Conservation (phyloP, 2,113 vertebrate species). For the Ophthalmolycus amberensis region DNA sequence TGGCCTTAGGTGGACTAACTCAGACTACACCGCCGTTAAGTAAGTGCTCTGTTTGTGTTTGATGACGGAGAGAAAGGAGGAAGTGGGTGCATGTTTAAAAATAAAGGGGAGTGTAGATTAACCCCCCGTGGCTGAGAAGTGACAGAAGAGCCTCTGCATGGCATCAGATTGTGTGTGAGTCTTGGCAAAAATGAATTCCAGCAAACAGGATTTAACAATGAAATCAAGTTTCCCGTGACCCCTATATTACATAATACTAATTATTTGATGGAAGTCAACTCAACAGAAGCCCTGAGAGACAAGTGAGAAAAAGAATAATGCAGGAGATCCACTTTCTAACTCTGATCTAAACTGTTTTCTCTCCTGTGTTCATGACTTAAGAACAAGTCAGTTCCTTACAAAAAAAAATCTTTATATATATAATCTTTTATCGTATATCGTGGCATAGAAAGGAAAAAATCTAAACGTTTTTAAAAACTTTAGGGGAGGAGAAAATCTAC, state of each 20-base stretch:
- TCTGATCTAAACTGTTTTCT: background rate
- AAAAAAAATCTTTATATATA: background rate
- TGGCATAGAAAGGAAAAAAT: too few relatives aligned
- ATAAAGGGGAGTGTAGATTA: background rate
- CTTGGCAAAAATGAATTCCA: slow-evolving; percentile 25
- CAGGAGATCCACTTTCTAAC: too few relatives aligned
- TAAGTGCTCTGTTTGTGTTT: slow-evolving; percentile 81
- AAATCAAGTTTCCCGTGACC: background rate
- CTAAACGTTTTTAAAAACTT: too few relatives aligned
- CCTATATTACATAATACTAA: slow-evolving; percentile 5
- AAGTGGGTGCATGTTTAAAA: slow-evolving; percentile 14
- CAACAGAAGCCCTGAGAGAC: background rate
- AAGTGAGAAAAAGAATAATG: background rate
- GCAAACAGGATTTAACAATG: slow-evolving; percentile 36
- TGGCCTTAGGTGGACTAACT: slow-evolving; percentile 89
- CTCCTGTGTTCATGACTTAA: background rate
- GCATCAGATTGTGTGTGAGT: slow-evolving; percentile 46
- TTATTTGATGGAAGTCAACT: background rate
- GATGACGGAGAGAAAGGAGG: background rate
- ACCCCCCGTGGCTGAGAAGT: background rate
- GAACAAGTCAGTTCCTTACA: background rate
- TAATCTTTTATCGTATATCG: too few relatives aligned
- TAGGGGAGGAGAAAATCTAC: background rate
- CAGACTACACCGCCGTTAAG: slow-evolving; percentile 88
- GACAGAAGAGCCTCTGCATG: slow-evolving; percentile 62